Evolutionary conservation across 1,140 invertebrate species (phyloP), one percentile per base, ranked within the genome.

Genomic region (Nylanderia fulva): DNA sequence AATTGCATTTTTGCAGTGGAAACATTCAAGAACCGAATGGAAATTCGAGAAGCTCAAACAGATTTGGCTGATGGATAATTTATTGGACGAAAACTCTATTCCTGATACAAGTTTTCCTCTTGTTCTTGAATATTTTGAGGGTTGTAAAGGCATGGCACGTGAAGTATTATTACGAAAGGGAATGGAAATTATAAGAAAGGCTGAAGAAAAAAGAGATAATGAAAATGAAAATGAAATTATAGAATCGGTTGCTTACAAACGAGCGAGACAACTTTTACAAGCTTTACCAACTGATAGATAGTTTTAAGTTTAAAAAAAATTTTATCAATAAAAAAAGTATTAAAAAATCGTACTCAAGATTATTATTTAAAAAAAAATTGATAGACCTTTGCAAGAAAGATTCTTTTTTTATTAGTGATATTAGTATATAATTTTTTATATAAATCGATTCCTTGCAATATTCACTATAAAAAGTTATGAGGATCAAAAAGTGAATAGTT

Each of bases 41-140:
- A 97, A 97, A 91, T 98, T 97, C 92, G 96, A 96, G 91, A 98
- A 97, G 92, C 89, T 96, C 1, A 96, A 96, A 79, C 97, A 97
- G 93, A 95, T 96, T n/a, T 97, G 97, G 95, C 93, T 98, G 27
- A 96, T 96, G 56, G 96, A 97, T 86, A 96, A 97, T 90, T 95
- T 97, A 86, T 96, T 97, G 64, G 95, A 96, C 87, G 89, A 95
- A 58, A 89, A 93, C 7, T 95, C 95, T 77, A 90, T 98, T 4
- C 95, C 96, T 18, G 95, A 96, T 45, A 92, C 95, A 42, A 92
- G 96, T 80, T 97, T 96, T 95, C 94, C 95, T 24, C 93, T 95
- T 8, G 94, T 97, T n/a, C 87, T 97, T 27, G 96, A 97, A 90
- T 98, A 97, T 91, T 96, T 97, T 91, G 95, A 96, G 86, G 95